Evolutionary conservation across 2,113 vertebrate genomes (phyloP), one percentile per base, ranked within the genome.

Genomic region (Azemiops feae): DNA sequence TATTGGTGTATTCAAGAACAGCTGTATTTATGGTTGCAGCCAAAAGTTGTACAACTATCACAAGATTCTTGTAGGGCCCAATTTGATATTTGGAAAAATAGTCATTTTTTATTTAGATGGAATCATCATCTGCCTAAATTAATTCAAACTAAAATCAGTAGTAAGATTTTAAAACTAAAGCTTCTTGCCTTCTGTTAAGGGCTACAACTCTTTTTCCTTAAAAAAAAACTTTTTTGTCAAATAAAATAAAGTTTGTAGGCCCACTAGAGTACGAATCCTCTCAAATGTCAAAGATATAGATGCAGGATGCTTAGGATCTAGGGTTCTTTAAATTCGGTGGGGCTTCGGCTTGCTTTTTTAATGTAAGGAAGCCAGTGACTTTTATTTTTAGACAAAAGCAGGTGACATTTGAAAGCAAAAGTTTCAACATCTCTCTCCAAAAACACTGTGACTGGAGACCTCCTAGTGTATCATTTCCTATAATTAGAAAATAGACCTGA

Each of bases 1-100:
- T 91, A 74, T 92, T 91, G 95, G 93, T 0, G 0, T 50, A 27
- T 91, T 93, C 52, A 43, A 18, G 20, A 95, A 92, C 52, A 90
- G 22, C 88, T 74, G 22, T 96, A 91, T 93, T 90, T 34, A 1
- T 52, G 7, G 55, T 92, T 92, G 25, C 47, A 52, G 11, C 22
- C 30, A 52, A 81, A 81, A 34, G 18, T 22, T 43, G 74, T 43
- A 18, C 74, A 43, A 3, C 7, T 43, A 43, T 43, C 18, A 0
- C 34, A 81, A 81, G 74, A 81, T 81, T 81, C 34, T 81, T 20
- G 16, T 55, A 20, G 3, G 18, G 54, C 74, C 74, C 7, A 43
- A 81, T 81, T 10, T 81, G 74, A 81, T 81, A 43, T 81, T 81
- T 81, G 74, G 74, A 81, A 43, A 81, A 22, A 81, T 81, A 81